Evolutionary conservation across 1,140 invertebrate genomes (phyloP), one percentile per base, ranked within the genome.

Genomic region (Hyphantria cunea): DNA sequence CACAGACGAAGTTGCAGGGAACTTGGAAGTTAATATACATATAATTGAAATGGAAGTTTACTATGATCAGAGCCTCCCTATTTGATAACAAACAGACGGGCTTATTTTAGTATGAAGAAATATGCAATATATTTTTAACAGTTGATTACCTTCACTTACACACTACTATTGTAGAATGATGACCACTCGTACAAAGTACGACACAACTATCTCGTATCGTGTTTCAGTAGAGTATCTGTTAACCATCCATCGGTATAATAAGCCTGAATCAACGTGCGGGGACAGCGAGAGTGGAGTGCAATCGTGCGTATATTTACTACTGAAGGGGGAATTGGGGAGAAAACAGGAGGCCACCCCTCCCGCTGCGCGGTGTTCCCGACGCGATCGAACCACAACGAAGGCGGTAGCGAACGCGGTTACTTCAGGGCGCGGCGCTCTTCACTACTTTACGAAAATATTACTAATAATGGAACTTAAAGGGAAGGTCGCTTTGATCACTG

Each of bases 401-500:
- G 70, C 72, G 76, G 74, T 76, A 83, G 70, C 75, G 55, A 68
- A 56, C 53, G 52, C 74, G 66, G 74, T 68, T 77, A 76, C 70
- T 75, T 78, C 69, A 69, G 69, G 78, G 72, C 77, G 79, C 76
- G 78, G 76, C 76, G 68, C 64, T 77, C 33, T 52, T 62, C 56
- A 50, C 53, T 63, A 73, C 75, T 71, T 70, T 25, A 25, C 17
- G 68, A 73, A 78, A 74, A 76, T 68, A 72, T 68, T 14, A 61
- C 72, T 66, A 25, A 25, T 25, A 25, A 95, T 95, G 94, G 93
- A 94, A 75, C 78, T 95, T 53, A 93, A 93, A 84, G 94, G 93
- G 58, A 94, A 95, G 81, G 93, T 95, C 54, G 95, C 94, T 54
- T 82, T 96, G 39, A 92, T 96, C 32, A 96, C 95, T 14, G 95